A percentile compares a stretch with the other conserved stretches of the same genome.
Conservation (phyloP, 1,140 invertebrate genomes). For the Bombus sylvicola region DNA sequence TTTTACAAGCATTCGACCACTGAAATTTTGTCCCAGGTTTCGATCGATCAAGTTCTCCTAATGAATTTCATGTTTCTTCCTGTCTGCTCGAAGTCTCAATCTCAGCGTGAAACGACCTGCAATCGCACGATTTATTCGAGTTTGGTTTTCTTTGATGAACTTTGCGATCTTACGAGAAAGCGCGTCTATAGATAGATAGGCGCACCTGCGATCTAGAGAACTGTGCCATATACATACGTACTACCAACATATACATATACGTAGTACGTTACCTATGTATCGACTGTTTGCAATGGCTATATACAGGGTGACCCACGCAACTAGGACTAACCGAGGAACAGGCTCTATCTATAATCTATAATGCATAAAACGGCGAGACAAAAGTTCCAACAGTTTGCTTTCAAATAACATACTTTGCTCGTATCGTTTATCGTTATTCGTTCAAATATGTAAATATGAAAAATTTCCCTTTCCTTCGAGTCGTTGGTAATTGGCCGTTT, state of each 20-base stretch:
- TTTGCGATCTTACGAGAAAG: too few species aligned
- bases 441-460: neutral
- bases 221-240: neutral
- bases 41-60: neutral
- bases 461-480: neutral
- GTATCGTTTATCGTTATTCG: neutral
- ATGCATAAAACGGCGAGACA: neutral
- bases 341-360: neutral
- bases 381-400: neutral
- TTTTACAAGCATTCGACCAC: conserved; percentile 47
- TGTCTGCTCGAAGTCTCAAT: neutral
- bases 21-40: neutral
- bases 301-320: neutral
- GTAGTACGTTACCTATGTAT: neutral
- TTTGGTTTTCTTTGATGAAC: neutral
- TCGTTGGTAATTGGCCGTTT: neutral
- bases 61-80: neutral
- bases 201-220: conserved; percentile 16
- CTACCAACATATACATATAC: neutral
- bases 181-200: neutral
- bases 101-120: neutral
- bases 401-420: neutral
- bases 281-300: neutral
- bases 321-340: neutral
- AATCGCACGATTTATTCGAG: neutral